A percentile compares a stretch with the other conserved stretches of the same genome.
phyloP scores from a whole-genome alignment of 2,797 vertebrate species.

The Neosalanx taihuensis region DNA sequence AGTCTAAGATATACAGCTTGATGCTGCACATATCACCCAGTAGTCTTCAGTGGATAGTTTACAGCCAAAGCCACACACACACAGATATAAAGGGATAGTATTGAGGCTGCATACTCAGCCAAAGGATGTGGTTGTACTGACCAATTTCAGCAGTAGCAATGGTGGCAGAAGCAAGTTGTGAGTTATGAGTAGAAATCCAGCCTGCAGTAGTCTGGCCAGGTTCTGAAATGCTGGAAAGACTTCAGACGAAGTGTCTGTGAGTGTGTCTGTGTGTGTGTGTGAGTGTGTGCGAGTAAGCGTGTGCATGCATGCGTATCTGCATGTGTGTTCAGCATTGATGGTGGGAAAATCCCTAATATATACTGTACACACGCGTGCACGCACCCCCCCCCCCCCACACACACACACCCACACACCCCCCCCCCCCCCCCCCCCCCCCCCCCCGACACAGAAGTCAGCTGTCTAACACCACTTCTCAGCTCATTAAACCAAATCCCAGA shows the following conservation, averaged over 20 bases:
- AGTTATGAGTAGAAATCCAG: conserved; percentile 62
- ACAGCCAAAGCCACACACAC: conserved; percentile 2
- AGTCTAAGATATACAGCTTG: conserved; percentile 9
- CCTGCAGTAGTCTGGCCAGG: conserved; percentile 61
- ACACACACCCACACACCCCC: too few relatives aligned
- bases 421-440: conserved; percentile 1
- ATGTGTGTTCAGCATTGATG: conserved; percentile 26
- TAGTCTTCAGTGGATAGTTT: not conserved
- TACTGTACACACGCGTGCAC: conserved; percentile 23
- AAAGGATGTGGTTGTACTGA: conserved; percentile 53
- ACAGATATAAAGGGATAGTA: conserved; percentile 25
- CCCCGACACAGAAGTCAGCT: conserved; percentile 67
- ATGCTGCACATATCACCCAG: not conserved
- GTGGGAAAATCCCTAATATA: conserved; percentile 59
- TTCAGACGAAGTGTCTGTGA: conserved; percentile 57
- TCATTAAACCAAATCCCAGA: conserved; percentile 73
- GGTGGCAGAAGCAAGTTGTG: conserved; percentile 38
- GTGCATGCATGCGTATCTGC: conserved; percentile 29
- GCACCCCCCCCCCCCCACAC: conserved; percentile 6
- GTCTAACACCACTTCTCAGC: conserved; percentile 71
- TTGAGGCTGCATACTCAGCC: conserved; percentile 61
- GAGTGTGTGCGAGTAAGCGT: conserved; percentile 31
- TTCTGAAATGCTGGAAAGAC: conserved; percentile 54
- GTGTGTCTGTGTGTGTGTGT: conserved; percentile 16
- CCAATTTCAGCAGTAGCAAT: conserved; percentile 51